Evolutionary conservation across 2,113 vertebrate genomes (phyloP).

Genomic region (Cercopithecus mona): DNA sequence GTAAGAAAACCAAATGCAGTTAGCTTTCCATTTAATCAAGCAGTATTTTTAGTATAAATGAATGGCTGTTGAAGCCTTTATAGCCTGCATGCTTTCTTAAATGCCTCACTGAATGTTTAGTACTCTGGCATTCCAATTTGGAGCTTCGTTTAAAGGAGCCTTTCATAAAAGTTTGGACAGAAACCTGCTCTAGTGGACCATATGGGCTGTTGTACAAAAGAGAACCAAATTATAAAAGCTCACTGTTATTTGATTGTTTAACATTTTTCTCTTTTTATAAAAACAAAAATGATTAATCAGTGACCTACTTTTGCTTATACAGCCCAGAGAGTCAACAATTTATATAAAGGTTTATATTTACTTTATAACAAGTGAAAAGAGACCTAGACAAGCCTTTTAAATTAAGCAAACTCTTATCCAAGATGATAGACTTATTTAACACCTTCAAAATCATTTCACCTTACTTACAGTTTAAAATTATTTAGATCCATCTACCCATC

Average conservation of each 20-base stretch:
- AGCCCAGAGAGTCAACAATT: not conserved
- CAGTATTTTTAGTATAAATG: conserved; percentile 55
- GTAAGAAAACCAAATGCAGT: conserved; percentile 52
- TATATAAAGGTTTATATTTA: not conserved
- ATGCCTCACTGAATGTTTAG: conserved; percentile 69
- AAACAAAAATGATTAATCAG: not conserved
- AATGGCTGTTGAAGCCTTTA: conserved; percentile 64
- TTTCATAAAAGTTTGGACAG: conserved; percentile 69
- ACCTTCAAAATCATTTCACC: not conserved
- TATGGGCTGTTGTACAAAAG: conserved; percentile 25
- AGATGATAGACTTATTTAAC: not conserved
- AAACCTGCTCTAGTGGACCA: conserved; percentile 24
- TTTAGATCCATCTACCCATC: not conserved
- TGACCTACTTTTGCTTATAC: not conserved
- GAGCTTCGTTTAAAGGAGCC: conserved; percentile 60
- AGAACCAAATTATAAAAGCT: conserved; percentile 45
- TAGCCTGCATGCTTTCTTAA: conserved; percentile 48
- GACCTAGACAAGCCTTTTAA: not conserved
- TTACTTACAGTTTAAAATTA: not conserved
- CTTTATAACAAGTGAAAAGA: not conserved
- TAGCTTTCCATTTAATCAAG: conserved; percentile 64
- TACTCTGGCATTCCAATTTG: conserved; percentile 39
- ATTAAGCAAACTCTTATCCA: not conserved
- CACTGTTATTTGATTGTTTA: conserved; percentile 40
- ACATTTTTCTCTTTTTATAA: not conserved